A percentile compares a stretch with the other conserved stretches of the same genome.
Evolutionary conservation across 2,113 vertebrate genomes (phyloP).

Genomic region (Odobenus rosmarus): DNA sequence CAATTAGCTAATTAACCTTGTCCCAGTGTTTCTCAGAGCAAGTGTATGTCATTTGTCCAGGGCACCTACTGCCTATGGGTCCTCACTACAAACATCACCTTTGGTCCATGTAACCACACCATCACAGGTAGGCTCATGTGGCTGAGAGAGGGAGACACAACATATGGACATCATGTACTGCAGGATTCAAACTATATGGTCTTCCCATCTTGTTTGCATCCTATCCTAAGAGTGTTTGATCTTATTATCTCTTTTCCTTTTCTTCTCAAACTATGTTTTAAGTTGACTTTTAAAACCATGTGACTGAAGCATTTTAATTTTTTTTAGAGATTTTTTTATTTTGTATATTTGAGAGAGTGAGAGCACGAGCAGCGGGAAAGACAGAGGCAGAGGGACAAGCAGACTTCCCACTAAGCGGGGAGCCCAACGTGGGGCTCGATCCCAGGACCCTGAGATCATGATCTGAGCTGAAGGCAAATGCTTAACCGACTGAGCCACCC

Average conservation of each 20-base stretch:
- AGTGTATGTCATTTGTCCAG: background rate
- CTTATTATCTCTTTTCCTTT: background rate
- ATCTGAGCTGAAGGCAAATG: too few species aligned
- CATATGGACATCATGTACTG: fast-evolving
- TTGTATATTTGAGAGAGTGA: too few species aligned
- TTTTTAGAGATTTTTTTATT: too few species aligned
- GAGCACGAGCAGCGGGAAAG: too few species aligned
- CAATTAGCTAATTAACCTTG: background rate
- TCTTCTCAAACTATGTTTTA: background rate
- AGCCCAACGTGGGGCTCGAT: too few species aligned
- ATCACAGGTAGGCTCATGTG: fast-evolving
- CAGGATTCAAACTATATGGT: background rate
- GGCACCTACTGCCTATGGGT: background rate
- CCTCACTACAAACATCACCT: background rate
- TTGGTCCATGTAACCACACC: background rate
- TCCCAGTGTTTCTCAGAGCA: background rate
- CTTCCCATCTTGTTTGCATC: background rate
- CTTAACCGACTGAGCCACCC: too few species aligned
- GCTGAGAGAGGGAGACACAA: background rate
- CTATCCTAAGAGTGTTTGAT: background rate
- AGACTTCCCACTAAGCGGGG: too few species aligned
- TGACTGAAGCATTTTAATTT: background rate
- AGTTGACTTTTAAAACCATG: background rate
- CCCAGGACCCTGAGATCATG: too few species aligned
- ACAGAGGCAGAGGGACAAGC: too few species aligned